phyloP scores from a whole-genome alignment of 2,113 vertebrate species.

The Zosterops pallidus region DNA sequence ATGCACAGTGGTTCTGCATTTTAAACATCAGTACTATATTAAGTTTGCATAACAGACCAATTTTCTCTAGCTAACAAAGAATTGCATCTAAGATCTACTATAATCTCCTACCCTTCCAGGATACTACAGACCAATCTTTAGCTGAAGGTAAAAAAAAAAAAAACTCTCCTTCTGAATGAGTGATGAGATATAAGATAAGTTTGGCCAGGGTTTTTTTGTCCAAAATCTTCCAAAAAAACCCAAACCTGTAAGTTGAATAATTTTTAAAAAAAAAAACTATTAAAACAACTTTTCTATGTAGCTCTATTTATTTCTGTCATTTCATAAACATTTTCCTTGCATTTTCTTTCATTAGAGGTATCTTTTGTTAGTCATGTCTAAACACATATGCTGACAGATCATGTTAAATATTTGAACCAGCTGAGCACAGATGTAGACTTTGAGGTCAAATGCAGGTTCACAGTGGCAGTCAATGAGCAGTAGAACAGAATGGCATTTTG shows the following conservation, averaged over 20 bases:
- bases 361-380: not conserved
- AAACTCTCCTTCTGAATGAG: not conserved
- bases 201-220: not conserved
- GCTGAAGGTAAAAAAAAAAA: not conserved
- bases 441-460: not conserved
- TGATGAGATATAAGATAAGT: not conserved
- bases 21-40: fast-evolving
- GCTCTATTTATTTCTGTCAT: not conserved
- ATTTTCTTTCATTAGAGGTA: not conserved
- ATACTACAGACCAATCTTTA: not conserved
- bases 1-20: not conserved
- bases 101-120: not conserved
- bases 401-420: not conserved
- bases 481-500: not conserved
- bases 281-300: not conserved
- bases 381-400: not conserved
- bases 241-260: not conserved
- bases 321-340: not conserved
- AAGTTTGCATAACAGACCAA: not conserved
- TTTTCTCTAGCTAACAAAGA: not conserved
- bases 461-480: not conserved
- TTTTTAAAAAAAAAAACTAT: not conserved
- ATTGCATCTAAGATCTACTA: not conserved
- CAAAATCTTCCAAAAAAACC: not conserved
- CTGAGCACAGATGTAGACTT: not conserved